phyloP scores from a whole-genome alignment of 1,140 invertebrate species.

The Aphidius gifuensis region DNA sequence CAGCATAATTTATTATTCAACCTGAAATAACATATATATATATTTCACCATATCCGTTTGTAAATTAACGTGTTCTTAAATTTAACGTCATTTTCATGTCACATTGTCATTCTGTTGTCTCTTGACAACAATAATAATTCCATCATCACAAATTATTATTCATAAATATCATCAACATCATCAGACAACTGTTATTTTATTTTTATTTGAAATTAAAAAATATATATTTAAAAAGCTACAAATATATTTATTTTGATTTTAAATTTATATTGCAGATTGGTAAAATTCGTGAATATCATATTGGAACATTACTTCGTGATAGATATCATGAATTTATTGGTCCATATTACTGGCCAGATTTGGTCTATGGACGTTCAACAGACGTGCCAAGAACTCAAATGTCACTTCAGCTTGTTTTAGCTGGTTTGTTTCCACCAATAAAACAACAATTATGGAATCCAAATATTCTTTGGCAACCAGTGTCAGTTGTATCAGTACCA shows the following conservation, averaged over 20 bases:
- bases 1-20: too few species aligned
- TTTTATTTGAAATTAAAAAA: neutral
- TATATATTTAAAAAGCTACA: neutral
- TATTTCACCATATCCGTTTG: too few species aligned
- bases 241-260: too few species aligned
- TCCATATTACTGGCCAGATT: conserved; percentile 56
- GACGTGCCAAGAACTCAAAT: conserved; percentile 65
- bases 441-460: conserved; percentile 60
- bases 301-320: conserved; percentile 59
- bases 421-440: conserved; percentile 65
- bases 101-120: too few species aligned
- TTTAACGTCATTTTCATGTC: too few species aligned
- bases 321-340: conserved; percentile 59
- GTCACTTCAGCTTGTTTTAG: conserved; percentile 69
- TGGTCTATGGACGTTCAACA: conserved; percentile 56
- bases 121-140: too few species aligned
- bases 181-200: neutral
- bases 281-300: conserved; percentile 60
- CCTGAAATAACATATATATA: too few species aligned
- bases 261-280: conserved; percentile 49
- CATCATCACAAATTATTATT: too few species aligned
- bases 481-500: conserved; percentile 30
- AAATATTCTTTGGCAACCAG: conserved; percentile 66
- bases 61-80: too few species aligned
- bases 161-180: too few species aligned